Evolutionary conservation across 2,888 invertebrate genomes (phyloP), one percentile per base, ranked within the genome.

Genomic region (Hydrotaea diabolus): DNA sequence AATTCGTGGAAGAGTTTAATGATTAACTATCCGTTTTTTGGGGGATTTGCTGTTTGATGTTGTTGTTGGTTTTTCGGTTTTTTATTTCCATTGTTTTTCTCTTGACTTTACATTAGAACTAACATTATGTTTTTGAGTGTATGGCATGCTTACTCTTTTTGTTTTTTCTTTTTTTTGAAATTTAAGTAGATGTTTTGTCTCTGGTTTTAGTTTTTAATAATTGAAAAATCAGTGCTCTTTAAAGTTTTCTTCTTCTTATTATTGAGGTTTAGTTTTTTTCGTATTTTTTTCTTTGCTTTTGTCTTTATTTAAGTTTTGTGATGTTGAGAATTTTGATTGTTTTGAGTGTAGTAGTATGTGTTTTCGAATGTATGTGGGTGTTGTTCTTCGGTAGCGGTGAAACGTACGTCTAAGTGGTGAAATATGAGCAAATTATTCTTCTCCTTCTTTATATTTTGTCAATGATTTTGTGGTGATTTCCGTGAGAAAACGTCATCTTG

Each of bases 181-280:
- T 36, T 39, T 66, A 43, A n/a, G 39, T 43, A 66, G 82, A 76
- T 87, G 74, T 85, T 36, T 36, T 8, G 8, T 85, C 72, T 77
- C 23, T 31, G 13, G 43, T 77, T 81, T 81, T 49, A 72, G 74
- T 80, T 80, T 80, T 72, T 84, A 85, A 77, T 80, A 80, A 80
- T 82, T 76, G 86, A 82, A 78, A 88, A 88, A 87, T 87, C 85
- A 86, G 86, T 86, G 86, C 86, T 85, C 84, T 86, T 85, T 80
- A 85, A 86, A 86, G 83, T 77, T 76, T 78, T 78, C 62, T 80
- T 76, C 31, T 39, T 73, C 31, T 17, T 53, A 53, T 31, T 73
- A 62, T 75, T 62, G 75, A 75, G 43, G 87, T 85, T 87, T 85
- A 77, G 72, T 78, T 82, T 84, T 72, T 78, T 83, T n/a, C n/a